Evolutionary conservation across 1,140 invertebrate genomes (phyloP).

Genomic region (Caerostris extrusa): DNA sequence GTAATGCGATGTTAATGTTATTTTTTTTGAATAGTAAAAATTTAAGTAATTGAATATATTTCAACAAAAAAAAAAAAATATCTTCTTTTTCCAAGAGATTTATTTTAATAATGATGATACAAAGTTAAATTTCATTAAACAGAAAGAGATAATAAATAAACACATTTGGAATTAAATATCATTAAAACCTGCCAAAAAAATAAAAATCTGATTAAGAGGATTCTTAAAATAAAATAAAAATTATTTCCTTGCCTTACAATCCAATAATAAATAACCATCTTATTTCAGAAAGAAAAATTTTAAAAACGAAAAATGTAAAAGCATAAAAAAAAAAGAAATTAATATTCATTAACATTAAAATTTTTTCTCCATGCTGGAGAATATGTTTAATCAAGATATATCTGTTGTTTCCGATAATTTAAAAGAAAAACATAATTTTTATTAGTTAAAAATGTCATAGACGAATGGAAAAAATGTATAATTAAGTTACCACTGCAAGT

Average conservation of each 20-base stretch:
- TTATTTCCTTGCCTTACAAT: neutral
- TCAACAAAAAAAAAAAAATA: no score
- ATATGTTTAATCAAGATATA: constrained; percentile 14
- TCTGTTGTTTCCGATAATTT: neutral
- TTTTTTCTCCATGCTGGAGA: neutral
- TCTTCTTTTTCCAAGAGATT: no score
- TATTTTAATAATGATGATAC: no score
- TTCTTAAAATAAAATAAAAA: neutral
- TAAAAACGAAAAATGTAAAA: neutral
- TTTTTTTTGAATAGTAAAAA: no score
- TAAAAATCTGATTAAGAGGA: no score
- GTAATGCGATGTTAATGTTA: no score
- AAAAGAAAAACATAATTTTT: neutral
- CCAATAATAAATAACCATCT: neutral
- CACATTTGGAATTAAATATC: no score
- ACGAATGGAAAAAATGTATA: neutral
- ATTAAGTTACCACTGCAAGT: neutral
- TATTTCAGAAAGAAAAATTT: neutral
- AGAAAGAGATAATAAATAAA: no score
- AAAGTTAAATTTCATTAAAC: no score
- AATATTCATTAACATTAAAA: neutral
- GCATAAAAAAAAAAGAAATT: neutral
- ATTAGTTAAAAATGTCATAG: neutral
- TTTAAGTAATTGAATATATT: no score
- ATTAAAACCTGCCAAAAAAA: no score